Conservation (phyloP, 2,888 invertebrate genomes). For the Unio delphinus region DNA sequence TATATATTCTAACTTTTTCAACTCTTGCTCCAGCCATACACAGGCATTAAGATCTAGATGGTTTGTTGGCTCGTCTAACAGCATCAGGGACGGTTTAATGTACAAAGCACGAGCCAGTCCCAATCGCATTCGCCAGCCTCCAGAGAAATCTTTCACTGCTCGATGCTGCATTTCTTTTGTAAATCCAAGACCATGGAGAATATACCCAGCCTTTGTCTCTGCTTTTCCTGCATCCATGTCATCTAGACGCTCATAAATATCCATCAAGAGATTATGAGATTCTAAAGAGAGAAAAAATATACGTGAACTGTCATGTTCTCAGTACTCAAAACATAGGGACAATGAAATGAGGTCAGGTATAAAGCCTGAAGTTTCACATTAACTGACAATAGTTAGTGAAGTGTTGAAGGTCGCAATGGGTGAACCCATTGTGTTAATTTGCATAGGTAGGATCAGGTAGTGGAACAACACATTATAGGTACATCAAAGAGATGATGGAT, state of each 20-base stretch:
- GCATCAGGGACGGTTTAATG: conserved; percentile 75
- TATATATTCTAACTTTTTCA: conserved; percentile 80
- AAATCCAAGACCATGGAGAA: conserved; percentile 97
- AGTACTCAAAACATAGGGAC: too few relatives aligned
- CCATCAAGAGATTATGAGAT: conserved; percentile 95
- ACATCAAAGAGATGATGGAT: too few relatives aligned
- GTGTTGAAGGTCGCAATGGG: too few relatives aligned
- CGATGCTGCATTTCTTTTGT: conserved; percentile 78
- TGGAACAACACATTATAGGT: too few relatives aligned
- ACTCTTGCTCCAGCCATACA: conserved; percentile 99
- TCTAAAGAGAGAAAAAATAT: conserved; percentile 73
- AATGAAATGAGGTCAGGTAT: too few relatives aligned
- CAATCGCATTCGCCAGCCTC: conserved; percentile 79
- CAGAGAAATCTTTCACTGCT: conserved; percentile 72
- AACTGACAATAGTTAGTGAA: too few relatives aligned
- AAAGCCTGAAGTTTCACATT: too few relatives aligned
- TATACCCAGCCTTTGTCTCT: conserved; percentile 92
- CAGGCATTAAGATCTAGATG: conserved; percentile 90
- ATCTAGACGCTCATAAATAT: conserved; percentile 96
- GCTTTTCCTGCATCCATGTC: conserved; percentile 97
- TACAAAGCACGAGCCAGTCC: conserved; percentile 76
- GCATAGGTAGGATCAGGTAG: too few relatives aligned
- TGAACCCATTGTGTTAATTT: too few relatives aligned
- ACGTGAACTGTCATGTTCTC: too few relatives aligned
- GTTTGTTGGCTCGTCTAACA: conserved; percentile 77